Conservation (phyloP, 2,888 invertebrate species). For the Petrophora chlorosata region DNA sequence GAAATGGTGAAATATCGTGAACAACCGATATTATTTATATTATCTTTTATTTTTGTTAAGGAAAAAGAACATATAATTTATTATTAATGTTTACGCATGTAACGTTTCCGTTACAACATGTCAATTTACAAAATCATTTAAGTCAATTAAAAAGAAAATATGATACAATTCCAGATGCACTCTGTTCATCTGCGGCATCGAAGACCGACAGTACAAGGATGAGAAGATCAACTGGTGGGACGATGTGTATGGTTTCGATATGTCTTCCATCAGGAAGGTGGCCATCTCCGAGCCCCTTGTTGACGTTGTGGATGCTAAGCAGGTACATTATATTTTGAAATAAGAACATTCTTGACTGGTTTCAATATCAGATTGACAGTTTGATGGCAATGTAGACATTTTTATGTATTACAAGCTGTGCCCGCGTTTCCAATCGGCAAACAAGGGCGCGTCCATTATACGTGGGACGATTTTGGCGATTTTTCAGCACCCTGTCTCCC, state of each 20-base stretch:
- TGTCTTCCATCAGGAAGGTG: slow-evolving; percentile 98
- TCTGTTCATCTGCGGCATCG: slow-evolving; percentile 95
- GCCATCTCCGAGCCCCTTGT: slow-evolving; percentile 99
- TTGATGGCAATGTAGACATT: neutral
- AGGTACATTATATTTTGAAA: slow-evolving; percentile 71
- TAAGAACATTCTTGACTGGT: neutral
- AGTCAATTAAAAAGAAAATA: neutral
- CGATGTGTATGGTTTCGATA: slow-evolving; percentile 99
- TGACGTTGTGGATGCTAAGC: slow-evolving; percentile 99
- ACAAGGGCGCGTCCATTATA: too few relatives aligned
- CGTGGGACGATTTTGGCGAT: too few relatives aligned
- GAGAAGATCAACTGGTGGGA: slow-evolving; percentile 99
- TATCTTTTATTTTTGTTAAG: too few relatives aligned
- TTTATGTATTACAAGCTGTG: too few relatives aligned
- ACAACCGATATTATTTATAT: too few relatives aligned
- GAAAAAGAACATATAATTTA: too few relatives aligned
- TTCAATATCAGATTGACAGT: neutral
- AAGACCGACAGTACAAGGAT: slow-evolving; percentile 99
- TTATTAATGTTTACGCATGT: too few relatives aligned
- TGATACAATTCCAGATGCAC: slow-evolving; percentile 86
- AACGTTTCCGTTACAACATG: too few relatives aligned
- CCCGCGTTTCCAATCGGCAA: too few relatives aligned
- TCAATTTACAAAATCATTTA: too few relatives aligned
- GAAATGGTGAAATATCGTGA: too few relatives aligned
- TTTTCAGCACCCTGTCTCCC: too few relatives aligned